phyloP scores from a whole-genome alignment of 2,888 invertebrate genomes.

The Eupeodes latifasciatus region DNA sequence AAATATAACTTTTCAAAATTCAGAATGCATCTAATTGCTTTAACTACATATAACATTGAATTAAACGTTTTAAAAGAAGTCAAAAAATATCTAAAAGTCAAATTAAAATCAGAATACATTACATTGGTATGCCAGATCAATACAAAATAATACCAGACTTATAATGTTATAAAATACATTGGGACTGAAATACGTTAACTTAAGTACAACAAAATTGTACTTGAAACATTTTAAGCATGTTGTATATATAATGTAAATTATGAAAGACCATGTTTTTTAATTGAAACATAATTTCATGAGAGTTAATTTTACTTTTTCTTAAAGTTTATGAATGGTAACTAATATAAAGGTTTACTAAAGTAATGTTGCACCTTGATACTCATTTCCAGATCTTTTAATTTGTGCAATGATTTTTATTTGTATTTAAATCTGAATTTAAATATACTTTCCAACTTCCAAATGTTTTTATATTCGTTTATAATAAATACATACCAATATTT shows the following conservation, averaged over 20 bases:
- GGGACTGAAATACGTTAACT: background rate
- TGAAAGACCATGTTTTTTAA: background rate
- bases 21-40: constrained; percentile 14
- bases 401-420: too few species aligned
- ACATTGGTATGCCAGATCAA: background rate
- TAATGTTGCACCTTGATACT: too few species aligned
- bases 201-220: background rate
- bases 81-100: background rate
- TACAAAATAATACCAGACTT: background rate
- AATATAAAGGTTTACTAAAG: background rate
- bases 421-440: too few species aligned
- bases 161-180: background rate
- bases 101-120: background rate
- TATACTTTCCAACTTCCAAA: too few species aligned
- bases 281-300: background rate
- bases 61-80: constrained; percentile 13
- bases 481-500: too few species aligned
- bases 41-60: constrained; percentile 8
- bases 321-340: background rate
- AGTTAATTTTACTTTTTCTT: background rate
- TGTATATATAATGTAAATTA: background rate
- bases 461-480: too few species aligned
- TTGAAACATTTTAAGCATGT: background rate
- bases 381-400: too few species aligned
- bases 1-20: constrained; percentile 1